Base-by-base conservation (phyloP, 1,140 invertebrate genomes). In the Brachionus paranguensis region DNA sequence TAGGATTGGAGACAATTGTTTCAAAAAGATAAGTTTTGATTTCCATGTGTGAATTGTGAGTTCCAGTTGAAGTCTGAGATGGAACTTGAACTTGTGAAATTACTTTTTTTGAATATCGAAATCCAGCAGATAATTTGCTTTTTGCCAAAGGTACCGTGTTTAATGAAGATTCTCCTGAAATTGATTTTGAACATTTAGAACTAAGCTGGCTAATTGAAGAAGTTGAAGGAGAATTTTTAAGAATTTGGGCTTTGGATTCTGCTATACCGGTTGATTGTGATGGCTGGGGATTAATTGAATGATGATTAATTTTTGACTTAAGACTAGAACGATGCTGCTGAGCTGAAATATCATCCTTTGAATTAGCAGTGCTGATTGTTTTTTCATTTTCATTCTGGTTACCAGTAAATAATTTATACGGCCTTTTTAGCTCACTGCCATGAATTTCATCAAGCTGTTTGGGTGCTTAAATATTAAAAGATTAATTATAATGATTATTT, bases 1-100 rank as follows among this genome's bases (percentile, higher is more conserved):
- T 94, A 93, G 88, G 37, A 86, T 86, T 85, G 87, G 87, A 87
- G 7, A 88, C 84, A 10, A 90, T 85, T 29, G 94, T 95, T 91
- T 98, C 95, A 89, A 96, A 98, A 6, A 98, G 89, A 88, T 98
- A 98, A 0, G 94, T 65, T 50, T 60, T 20, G 10, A 43, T 41
- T 41, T 45, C 84, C 3, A 17, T 33, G 14, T 33, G 41, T 14
- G 12, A 27, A 33, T 37, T 17, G 5, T 27, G 50, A 37, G 43
- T 50, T 47, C 14, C n/a, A 10, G 45, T 50, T 55, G 47, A 24
- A 17, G 6, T 86, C 85, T 24, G 88, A 87, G 24, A 88, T 33
- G 55, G 78, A 43, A 68, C 53, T 24, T 86, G 27, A 85, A 87
- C 41, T 83, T 85, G 81, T 17, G 12, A 4, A 29, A 84, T 53